phyloP scores from a whole-genome alignment of 2,797 vertebrate genomes.

The Todus mexicanus region DNA sequence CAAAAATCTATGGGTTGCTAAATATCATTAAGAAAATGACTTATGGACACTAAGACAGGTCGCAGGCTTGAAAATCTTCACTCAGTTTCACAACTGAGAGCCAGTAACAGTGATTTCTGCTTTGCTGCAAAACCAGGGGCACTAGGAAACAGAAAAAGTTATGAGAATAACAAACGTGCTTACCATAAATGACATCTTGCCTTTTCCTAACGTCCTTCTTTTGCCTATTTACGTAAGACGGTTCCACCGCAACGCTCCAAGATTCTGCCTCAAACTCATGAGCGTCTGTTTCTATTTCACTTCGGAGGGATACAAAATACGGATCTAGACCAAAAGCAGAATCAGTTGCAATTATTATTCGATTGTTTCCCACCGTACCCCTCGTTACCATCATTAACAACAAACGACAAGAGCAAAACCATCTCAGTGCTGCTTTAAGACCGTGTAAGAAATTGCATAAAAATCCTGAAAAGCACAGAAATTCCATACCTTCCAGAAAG shows the following conservation, averaged over 20 bases:
- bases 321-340: constrained; percentile 73
- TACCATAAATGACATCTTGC: constrained; percentile 96
- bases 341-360: not conserved
- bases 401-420: not conserved
- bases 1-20: not conserved
- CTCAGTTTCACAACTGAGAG: not conserved
- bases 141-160: not conserved
- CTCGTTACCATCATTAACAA: not conserved
- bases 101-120: not conserved
- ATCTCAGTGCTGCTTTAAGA: not conserved
- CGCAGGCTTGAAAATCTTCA: not conserved
- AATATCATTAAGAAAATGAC: not conserved
- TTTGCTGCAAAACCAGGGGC: not conserved
- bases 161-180: not conserved
- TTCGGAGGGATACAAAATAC: constrained; percentile 79
- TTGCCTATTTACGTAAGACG: constrained; percentile 81
- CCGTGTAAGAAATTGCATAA: not conserved
- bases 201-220: constrained; percentile 84
- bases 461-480: not conserved
- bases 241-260: constrained; percentile 91
- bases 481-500: constrained; percentile 87
- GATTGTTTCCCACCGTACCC: not conserved
- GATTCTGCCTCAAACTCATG: constrained; percentile 91
- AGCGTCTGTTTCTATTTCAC: constrained; percentile 86
- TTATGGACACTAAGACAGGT: not conserved